These are phyloP conservation scores for Natator depressus DNA, from an alignment of 2,113 vertebrate genomes.

Conservation along the genomic window DNA sequence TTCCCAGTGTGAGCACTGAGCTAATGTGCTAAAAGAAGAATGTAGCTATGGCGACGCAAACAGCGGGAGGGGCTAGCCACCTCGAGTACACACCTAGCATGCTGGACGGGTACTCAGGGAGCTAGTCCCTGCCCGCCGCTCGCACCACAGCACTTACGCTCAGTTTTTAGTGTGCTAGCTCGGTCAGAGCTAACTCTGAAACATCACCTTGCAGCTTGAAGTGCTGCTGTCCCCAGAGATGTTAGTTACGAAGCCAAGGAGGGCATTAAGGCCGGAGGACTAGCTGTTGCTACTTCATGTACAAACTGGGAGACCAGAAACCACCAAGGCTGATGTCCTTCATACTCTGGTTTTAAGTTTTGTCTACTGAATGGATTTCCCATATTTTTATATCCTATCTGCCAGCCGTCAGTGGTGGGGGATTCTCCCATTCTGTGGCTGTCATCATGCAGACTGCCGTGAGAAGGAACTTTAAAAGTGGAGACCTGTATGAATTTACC, in stretches of 20 bases:
- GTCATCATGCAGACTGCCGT: background rate
- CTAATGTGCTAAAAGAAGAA: no score
- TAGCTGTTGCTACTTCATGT: background rate
- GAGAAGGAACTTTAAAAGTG: background rate
- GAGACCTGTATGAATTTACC: background rate
- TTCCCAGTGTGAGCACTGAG: background rate
- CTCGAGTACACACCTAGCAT: no score
- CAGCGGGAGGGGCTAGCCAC: no score
- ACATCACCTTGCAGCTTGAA: no score
- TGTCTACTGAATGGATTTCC: background rate
- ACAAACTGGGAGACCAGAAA: accelerated
- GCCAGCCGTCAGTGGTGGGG: background rate
- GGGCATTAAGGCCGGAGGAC: background rate
- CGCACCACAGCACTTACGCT: no score
- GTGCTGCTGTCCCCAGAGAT: no score
- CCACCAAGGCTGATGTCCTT: background rate
- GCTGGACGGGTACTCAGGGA: no score
- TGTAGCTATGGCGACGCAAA: background rate
- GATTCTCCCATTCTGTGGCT: background rate
- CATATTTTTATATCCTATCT: background rate
- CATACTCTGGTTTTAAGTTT: background rate
- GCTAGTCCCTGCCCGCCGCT: no score
- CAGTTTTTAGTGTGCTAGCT: no score
- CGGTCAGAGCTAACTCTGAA: background rate
- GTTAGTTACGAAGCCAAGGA: background rate